These are phyloP conservation scores for Ligdia adustata DNA, from an alignment of 2,888 invertebrate genomes.

Conservation along the genomic window DNA sequence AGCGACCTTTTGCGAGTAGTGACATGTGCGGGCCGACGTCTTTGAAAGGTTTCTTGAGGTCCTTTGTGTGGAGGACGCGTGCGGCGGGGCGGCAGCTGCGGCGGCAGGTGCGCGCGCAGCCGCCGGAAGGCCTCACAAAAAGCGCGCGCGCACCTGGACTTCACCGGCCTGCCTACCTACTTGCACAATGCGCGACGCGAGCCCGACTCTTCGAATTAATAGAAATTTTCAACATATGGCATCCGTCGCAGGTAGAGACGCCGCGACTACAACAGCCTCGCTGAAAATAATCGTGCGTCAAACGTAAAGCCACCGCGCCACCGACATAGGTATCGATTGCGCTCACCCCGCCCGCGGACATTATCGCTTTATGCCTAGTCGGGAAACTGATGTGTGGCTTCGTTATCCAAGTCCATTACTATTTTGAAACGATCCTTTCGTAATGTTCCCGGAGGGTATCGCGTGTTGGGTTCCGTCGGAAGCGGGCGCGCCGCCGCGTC, in stretches of 20 bases:
- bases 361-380: constrained; percentile 11
- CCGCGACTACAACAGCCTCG: not conserved
- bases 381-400: constrained; percentile 29
- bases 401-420: constrained; percentile 10
- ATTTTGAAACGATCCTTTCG: constrained; percentile 29
- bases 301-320: constrained; percentile 3
- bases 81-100: constrained; percentile 34
- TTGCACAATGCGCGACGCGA: constrained; percentile 69
- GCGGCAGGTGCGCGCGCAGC: constrained; percentile 51
- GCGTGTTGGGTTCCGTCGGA: constrained; percentile 65
- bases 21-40: constrained; percentile 19
- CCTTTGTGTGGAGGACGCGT: constrained; percentile 34
- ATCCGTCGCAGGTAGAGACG: constrained; percentile 27
- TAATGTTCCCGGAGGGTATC: constrained; percentile 40
- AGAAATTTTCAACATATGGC: constrained; percentile 64
- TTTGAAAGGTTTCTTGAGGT: constrained; percentile 19
- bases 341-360: constrained; percentile 12
- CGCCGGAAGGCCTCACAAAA: constrained; percentile 80
- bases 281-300: constrained; percentile 30
- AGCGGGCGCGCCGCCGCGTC: constrained; percentile 58
- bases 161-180: constrained; percentile 57
- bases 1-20: constrained; percentile 27
- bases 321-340: constrained; percentile 24
- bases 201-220: constrained; percentile 50
- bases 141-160: constrained; percentile 76